Evolutionary conservation across 1,140 invertebrate genomes (phyloP), one percentile per base, ranked within the genome.

Genomic region (Camponotus vicinus): DNA sequence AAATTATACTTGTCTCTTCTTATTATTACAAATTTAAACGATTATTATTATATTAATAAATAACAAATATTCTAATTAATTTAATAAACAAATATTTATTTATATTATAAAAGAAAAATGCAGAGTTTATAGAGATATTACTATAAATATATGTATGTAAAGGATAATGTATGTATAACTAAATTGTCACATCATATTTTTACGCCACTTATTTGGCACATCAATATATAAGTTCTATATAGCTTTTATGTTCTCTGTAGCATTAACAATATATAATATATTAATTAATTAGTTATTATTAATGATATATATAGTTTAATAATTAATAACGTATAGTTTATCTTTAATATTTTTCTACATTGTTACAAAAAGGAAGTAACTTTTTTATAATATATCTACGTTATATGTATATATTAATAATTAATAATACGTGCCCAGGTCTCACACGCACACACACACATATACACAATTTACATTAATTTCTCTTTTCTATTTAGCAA

Each of bases 1-100:
- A 45, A 61, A n/a, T 15, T 89, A 59, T 69, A 89, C 88, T 89
- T 89, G 88, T 89, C 88, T 89, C 88, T 89, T 89, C 88, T 89
- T 89, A 75, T 67, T 69, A 64, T 69, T 70, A 61, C 32, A 64
- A 59, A 88, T 49, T 57, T 40, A 45, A 55, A 77, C 1, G 13
- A 79, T 55, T 79, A 61, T 59, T 52, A 15, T 66, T 21, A 21
- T 21, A 21, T 45, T 57, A 67, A 69, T 18, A 52, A 52, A 52
- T 37, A 42, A 40, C 5, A 80, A 79, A 59, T 55, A 63, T 40
- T 67, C 18, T 57, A 42, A 79, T 15, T 21, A 40, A 79, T 67
- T 79, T 79, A 79, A 85, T 8, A 11, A 85, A 57, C 15, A 15
- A 57, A 66, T 45, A 79, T 78, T 45, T 61, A 45, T 32, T 78